These are phyloP conservation scores for Lysandra bellargus DNA, from an alignment of 2,888 invertebrate genomes.

Conservation along the genomic window DNA sequence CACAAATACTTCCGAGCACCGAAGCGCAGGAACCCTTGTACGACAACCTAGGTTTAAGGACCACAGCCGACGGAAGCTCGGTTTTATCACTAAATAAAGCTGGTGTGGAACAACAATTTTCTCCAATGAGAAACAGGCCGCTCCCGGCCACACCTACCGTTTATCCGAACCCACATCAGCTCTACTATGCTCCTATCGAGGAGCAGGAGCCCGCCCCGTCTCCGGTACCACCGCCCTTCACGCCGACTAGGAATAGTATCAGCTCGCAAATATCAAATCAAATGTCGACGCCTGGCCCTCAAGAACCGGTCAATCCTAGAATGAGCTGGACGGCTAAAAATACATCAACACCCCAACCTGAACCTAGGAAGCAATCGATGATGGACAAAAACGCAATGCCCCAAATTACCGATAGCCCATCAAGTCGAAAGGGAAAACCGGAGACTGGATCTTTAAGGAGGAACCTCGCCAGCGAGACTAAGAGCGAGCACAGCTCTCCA, in stretches of 20 bases:
- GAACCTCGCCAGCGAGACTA: constrained; percentile 59
- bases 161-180: constrained; percentile 67
- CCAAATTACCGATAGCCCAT: constrained; percentile 62
- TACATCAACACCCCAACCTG: constrained; percentile 72
- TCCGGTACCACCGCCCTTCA: constrained; percentile 68
- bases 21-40: constrained; percentile 88
- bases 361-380: constrained; percentile 65
- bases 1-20: constrained; percentile 72
- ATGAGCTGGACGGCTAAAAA: constrained; percentile 78
- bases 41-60: constrained; percentile 91
- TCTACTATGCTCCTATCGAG: constrained; percentile 77
- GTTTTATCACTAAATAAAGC: constrained; percentile 88
- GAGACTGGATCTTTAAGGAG: constrained; percentile 74
- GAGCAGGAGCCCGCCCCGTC: constrained; percentile 76
- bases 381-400: constrained; percentile 58
- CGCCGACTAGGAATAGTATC: constrained; percentile 72
- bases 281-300: constrained; percentile 72
- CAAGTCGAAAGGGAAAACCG: constrained; percentile 76
- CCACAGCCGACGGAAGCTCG: constrained; percentile 93
- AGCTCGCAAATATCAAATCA: constrained; percentile 75
- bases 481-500: constrained; percentile 62
- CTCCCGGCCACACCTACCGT: constrained; percentile 82
- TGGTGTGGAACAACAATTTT: constrained; percentile 76
- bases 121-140: constrained; percentile 83
- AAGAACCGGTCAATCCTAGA: constrained; percentile 71